phyloP scores from a whole-genome alignment of 2,888 invertebrate species.

The Drosophila melanosoma region DNA sequence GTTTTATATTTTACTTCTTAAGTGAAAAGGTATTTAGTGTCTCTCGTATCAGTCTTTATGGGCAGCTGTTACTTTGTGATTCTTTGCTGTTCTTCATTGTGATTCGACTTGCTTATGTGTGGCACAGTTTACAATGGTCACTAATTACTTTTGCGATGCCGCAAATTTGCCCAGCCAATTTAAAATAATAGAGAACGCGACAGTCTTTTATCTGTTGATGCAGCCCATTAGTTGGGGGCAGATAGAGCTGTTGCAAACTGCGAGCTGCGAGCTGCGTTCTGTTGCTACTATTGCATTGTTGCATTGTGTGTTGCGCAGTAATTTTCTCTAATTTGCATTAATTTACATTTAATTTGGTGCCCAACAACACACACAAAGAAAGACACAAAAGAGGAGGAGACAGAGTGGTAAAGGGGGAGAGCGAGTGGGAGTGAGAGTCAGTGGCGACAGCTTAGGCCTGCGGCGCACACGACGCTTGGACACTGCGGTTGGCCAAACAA shows the following conservation, averaged over 20 bases:
- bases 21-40: background rate
- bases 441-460: conserved; percentile 61
- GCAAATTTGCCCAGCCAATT: conserved; percentile 76
- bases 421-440: conserved; percentile 19
- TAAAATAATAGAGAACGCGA: conserved; percentile 75
- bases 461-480: conserved; percentile 52
- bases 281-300: conserved; percentile 43
- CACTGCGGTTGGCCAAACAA: conserved; percentile 43
- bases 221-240: conserved; percentile 37
- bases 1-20: background rate
- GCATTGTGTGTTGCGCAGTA: conserved; percentile 58
- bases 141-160: conserved; percentile 74
- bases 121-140: conserved; percentile 62
- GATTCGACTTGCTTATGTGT: conserved; percentile 20
- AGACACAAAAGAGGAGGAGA: background rate
- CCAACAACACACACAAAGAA: conserved; percentile 26
- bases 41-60: background rate
- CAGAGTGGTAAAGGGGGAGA: background rate
- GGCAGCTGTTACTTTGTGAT: background rate
- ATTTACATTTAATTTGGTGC: conserved; percentile 78
- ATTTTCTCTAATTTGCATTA: conserved; percentile 80
- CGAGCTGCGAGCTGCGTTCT: conserved; percentile 26
- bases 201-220: conserved; percentile 65
- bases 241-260: conserved; percentile 21
- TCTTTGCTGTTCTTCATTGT: conserved; percentile 15